Conservation (phyloP, 2,888 invertebrate species). For the Folsomia candida region DNA sequence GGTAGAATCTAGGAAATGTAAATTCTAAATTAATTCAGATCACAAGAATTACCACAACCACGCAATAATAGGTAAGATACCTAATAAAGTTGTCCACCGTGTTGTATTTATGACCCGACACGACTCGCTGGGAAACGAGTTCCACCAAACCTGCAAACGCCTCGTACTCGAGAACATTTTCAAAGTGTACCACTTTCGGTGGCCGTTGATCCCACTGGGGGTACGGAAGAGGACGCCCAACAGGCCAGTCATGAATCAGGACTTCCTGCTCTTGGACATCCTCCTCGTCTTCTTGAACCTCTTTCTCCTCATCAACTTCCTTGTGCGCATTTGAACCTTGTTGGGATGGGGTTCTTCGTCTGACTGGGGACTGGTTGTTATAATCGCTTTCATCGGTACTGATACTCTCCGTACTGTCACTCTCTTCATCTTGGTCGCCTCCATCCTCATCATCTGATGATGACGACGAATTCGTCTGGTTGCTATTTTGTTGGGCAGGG, state of each 20-base stretch:
- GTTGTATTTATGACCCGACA: conserved; percentile 84
- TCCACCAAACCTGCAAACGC: conserved; percentile 76
- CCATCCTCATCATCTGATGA: conserved; percentile 33
- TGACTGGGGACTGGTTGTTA: conserved; percentile 2
- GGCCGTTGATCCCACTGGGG: conserved; percentile 66
- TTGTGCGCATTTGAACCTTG: neutral
- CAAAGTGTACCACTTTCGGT: conserved; percentile 57
- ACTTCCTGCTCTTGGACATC: conserved; percentile 18
- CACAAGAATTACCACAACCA: no score
- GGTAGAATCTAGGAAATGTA: conserved; percentile 61
- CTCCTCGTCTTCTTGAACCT: neutral
- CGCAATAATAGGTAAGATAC: no score
- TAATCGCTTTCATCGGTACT: conserved; percentile 33
- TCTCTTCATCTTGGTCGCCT: conserved; percentile 38
- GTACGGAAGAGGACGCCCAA: conserved; percentile 70
- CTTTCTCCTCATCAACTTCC: neutral
- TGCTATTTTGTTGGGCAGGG: conserved; percentile 1
- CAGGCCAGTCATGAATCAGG: conserved; percentile 62
- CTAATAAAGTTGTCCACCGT: conserved; percentile 79
- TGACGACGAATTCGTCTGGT: conserved; percentile 22
- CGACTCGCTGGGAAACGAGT: conserved; percentile 72
- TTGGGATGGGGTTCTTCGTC: neutral
- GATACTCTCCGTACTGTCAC: conserved; percentile 39
- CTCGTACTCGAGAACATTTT: conserved; percentile 68
- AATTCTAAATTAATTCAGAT: no score